Percentiles rank a stretch among this genome's conserved stretches.
Evolutionary conservation across 2,113 vertebrate genomes (phyloP).

Genomic region (Gavialis gangeticus): DNA sequence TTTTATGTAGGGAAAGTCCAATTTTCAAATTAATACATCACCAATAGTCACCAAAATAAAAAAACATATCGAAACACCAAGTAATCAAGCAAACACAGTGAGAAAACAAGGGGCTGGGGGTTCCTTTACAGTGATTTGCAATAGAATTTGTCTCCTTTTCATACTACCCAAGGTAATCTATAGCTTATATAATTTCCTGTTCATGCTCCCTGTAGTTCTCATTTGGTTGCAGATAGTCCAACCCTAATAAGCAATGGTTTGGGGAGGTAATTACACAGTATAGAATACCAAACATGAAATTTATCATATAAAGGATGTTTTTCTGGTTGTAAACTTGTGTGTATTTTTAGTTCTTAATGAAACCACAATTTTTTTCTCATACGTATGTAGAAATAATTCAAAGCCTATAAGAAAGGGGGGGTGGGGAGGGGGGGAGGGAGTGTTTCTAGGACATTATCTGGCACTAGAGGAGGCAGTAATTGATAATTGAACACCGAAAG

Average conservation of each 20-base stretch:
- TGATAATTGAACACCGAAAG: not conserved
- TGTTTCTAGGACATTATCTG: not conserved
- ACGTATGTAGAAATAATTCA: not conserved
- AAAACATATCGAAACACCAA: not conserved
- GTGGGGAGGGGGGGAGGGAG: no score
- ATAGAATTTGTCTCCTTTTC: fast-evolving
- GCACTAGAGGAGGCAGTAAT: not conserved
- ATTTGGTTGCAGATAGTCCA: not conserved
- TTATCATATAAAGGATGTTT: not conserved
- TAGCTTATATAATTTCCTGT: not conserved
- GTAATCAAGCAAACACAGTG: not conserved
- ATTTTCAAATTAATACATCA: not conserved
- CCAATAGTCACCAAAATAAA: not conserved
- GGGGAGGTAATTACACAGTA: not conserved
- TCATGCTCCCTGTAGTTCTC: fast-evolving
- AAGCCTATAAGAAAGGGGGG: not conserved
- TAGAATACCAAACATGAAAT: not conserved
- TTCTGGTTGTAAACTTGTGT: not conserved
- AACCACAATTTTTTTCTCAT: fast-evolving
- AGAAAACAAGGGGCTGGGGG: fast-evolving
- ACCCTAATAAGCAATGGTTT: fast-evolving
- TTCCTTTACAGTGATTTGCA: not conserved
- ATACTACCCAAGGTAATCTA: fast-evolving
- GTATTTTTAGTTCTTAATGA: not conserved
- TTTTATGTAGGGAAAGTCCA: not conserved